Conservation (phyloP, 2,888 invertebrate genomes). For the Phlogophora meticulosa region DNA sequence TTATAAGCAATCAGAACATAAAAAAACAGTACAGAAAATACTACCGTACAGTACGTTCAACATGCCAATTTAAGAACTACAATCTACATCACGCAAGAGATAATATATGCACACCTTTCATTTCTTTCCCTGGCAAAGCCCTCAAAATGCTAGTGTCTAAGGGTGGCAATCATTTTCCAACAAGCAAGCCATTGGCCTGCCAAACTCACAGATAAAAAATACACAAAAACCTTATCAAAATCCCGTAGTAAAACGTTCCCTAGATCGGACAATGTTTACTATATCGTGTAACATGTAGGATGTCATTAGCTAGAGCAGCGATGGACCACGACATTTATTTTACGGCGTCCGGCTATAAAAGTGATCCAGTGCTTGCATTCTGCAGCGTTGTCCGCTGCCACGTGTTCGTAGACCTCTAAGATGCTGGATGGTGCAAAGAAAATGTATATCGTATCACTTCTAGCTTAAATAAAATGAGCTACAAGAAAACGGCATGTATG, state of each 20-base stretch:
- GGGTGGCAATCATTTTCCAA: not conserved
- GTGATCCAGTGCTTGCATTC: slow-evolving; percentile 90
- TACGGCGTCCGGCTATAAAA: slow-evolving; percentile 91
- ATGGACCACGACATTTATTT: slow-evolving; percentile 91
- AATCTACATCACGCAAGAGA: too few species aligned
- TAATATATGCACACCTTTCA: too few species aligned
- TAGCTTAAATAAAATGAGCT: not conserved
- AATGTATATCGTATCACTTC: not conserved
- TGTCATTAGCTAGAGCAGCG: slow-evolving; percentile 87
- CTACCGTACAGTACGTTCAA: too few species aligned
- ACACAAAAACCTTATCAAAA: slow-evolving; percentile 22
- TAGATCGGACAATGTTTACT: slow-evolving; percentile 74
- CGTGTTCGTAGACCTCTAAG: slow-evolving; percentile 34
- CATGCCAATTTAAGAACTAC: too few species aligned
- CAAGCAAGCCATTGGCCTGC: not conserved
- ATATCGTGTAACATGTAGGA: slow-evolving; percentile 76
- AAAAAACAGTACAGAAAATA: too few species aligned
- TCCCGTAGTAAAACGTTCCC: slow-evolving; percentile 47
- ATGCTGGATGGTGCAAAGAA: slow-evolving; percentile 69
- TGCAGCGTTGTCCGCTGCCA: slow-evolving; percentile 83
- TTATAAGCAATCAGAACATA: too few species aligned
- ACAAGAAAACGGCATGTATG: too few species aligned
- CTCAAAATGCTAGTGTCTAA: not conserved
- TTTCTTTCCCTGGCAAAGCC: too few species aligned
- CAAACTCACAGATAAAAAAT: not conserved